phyloP scores from a whole-genome alignment of 2,113 vertebrate genomes.

The Benitochromis conjunctus region DNA sequence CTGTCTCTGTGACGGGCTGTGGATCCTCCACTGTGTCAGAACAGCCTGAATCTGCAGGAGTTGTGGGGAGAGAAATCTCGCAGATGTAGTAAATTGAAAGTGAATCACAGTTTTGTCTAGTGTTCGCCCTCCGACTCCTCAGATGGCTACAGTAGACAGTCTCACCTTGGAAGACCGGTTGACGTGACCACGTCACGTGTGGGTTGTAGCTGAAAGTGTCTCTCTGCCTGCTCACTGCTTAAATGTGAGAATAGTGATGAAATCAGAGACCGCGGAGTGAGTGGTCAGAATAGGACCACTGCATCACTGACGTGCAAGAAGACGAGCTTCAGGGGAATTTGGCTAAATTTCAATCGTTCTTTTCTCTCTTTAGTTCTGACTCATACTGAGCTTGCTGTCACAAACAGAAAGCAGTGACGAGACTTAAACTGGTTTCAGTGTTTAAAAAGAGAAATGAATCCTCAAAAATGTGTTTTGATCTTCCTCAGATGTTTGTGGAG shows the following conservation, averaged over 20 bases:
- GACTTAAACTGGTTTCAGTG: fast-evolving
- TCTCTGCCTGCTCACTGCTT: background rate
- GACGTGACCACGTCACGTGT: background rate
- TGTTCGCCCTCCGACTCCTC: background rate
- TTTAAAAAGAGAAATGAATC: background rate
- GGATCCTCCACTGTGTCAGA: background rate
- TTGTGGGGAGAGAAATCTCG: background rate
- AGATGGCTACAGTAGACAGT: background rate
- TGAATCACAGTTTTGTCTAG: background rate
- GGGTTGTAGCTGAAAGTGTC: fast-evolving
- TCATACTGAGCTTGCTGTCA: background rate
- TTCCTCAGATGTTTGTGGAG: constrained; percentile 89
- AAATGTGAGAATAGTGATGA: background rate
- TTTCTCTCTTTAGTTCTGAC: background rate
- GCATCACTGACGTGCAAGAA: background rate
- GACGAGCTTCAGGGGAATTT: background rate
- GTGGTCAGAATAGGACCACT: background rate
- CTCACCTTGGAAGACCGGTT: background rate
- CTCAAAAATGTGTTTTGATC: background rate
- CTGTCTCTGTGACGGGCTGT: background rate
- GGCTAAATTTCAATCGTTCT: background rate
- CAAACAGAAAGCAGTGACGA: background rate
- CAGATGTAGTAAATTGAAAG: background rate
- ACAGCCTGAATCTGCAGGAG: background rate
- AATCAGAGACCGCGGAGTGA: fast-evolving